phyloP scores from a whole-genome alignment of 1,140 invertebrate species.

The Brachionus plicatilis region DNA sequence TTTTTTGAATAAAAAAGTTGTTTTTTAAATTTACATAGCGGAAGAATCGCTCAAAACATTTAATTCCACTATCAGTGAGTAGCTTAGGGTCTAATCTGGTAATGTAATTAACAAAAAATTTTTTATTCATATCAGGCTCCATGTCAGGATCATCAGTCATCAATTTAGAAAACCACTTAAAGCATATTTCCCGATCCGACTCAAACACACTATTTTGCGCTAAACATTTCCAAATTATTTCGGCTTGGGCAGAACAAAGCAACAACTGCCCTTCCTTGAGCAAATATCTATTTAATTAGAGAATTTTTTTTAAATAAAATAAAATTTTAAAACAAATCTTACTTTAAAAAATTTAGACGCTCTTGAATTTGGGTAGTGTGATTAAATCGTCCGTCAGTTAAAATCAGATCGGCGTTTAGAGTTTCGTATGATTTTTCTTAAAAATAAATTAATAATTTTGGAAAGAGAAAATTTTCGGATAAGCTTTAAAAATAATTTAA shows the following conservation, averaged over 20 bases:
- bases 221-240: slow-evolving; percentile 92
- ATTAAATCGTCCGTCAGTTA: slow-evolving; percentile 81
- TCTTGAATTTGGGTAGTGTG: slow-evolving; percentile 88
- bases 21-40: slow-evolving; percentile 93
- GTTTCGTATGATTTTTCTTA: slow-evolving; percentile 62
- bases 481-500: too few species aligned
- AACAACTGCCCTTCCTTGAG: slow-evolving; percentile 81
- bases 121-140: slow-evolving; percentile 88
- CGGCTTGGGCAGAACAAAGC: slow-evolving; percentile 90
- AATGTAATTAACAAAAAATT: slow-evolving; percentile 93
- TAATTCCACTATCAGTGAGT: slow-evolving; percentile 89
- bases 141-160: slow-evolving; percentile 95
- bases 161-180: slow-evolving; percentile 85
- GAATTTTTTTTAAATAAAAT: not conserved
- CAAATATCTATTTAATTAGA: slow-evolving; percentile 50
- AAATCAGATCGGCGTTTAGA: slow-evolving; percentile 72
- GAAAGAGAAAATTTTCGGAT: too few species aligned
- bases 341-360: slow-evolving; percentile 80
- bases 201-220: slow-evolving; percentile 85
- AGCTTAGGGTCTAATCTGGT: slow-evolving; percentile 81
- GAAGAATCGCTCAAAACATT: slow-evolving; percentile 88
- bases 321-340: not conserved
- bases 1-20: slow-evolving; percentile 79
- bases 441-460: not conserved
- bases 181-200: slow-evolving; percentile 88